Conservation (phyloP, 2,888 invertebrate species). For the Cephus spinipes region DNA sequence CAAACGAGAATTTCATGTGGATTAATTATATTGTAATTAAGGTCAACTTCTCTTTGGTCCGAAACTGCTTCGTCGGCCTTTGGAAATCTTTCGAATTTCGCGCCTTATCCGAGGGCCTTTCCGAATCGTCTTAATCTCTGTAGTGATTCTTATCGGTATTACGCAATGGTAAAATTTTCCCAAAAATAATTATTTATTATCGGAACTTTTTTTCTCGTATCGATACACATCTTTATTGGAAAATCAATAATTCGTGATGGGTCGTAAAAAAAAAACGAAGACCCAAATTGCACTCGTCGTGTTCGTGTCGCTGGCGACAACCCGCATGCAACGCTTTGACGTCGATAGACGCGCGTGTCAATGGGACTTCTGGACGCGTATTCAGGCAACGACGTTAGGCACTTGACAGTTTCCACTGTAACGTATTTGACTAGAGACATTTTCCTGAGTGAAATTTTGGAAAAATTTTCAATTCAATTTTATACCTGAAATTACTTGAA, state of each 20-base stretch:
- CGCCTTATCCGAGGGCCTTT: background rate
- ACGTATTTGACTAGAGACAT: background rate
- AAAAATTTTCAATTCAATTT: too few species aligned
- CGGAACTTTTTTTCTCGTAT: background rate
- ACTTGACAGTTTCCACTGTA: background rate
- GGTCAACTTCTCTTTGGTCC: background rate
- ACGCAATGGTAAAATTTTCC: background rate
- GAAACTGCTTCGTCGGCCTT: background rate
- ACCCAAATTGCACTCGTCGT: background rate
- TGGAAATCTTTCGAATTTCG: background rate
- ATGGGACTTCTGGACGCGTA: background rate
- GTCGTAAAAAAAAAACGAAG: background rate
- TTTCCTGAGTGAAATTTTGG: background rate
- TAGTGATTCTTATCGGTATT: background rate
- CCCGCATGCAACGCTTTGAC: background rate
- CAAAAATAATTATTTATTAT: background rate
- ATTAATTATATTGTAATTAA: background rate
- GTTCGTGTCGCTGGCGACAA: background rate
- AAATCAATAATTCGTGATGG: background rate
- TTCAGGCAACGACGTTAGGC: background rate
- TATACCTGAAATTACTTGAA: too few species aligned
- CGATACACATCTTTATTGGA: background rate
- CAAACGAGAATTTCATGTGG: background rate
- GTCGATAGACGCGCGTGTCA: background rate
- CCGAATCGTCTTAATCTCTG: background rate